Evolutionary conservation across 2,797 vertebrate species (phyloP).

Genomic region (Channallabes apus): DNA sequence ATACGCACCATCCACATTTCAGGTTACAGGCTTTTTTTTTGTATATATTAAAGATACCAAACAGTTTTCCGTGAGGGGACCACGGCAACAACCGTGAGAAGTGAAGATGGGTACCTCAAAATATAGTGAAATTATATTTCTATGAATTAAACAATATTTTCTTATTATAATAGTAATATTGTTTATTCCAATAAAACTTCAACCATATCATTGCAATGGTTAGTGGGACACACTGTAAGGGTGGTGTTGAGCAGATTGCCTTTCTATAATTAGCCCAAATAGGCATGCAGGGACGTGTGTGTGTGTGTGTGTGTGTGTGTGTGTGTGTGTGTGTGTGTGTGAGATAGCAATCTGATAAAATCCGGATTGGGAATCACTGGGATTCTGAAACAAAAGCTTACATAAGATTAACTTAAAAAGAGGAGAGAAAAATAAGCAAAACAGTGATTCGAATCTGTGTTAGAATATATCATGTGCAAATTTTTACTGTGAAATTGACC

Average conservation of each 20-base stretch:
- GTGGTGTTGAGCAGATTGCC: background rate
- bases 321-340: background rate
- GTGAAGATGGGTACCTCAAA: background rate
- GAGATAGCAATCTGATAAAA: constrained; percentile 9
- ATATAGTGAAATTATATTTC: background rate
- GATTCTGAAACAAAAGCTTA: background rate
- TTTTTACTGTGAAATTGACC: background rate
- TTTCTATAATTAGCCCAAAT: constrained; percentile 34
- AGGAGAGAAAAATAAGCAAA: background rate
- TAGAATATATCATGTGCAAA: background rate
- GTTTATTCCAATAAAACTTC: background rate
- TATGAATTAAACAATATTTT: background rate
- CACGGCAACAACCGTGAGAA: background rate
- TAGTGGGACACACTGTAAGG: background rate
- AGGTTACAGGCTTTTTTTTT: no score
- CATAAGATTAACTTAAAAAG: background rate
- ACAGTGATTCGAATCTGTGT: background rate
- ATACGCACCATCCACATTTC: no score
- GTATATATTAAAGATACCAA: no score
- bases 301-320: background rate
- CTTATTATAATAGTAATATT: background rate
- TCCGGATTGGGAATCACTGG: background rate
- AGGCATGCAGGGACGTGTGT: constrained; percentile 27
- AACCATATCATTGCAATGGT: background rate
- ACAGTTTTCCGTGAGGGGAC: background rate